These are phyloP conservation scores for Theretra japonica DNA, from an alignment of 2,888 invertebrate genomes.

Conservation along the genomic window DNA sequence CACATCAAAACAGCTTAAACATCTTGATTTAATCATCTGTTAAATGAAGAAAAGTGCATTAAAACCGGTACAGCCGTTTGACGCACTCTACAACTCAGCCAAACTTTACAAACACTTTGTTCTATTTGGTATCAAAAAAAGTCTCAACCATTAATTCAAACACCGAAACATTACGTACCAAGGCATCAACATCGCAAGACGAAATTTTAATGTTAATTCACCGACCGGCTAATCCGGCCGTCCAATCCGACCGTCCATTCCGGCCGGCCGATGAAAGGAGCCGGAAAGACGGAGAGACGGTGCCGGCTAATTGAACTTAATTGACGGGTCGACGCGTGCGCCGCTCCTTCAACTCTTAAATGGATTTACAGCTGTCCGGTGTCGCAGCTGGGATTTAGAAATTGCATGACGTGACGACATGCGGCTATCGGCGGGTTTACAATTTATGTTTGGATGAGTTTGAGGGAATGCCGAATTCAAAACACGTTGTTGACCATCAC, in stretches of 20 bases:
- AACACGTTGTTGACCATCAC: too few species aligned
- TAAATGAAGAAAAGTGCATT: too few species aligned
- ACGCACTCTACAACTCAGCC: too few species aligned
- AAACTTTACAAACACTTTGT: too few species aligned
- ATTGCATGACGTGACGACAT: constrained; percentile 41
- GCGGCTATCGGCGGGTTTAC: background rate
- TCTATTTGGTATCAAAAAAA: background rate
- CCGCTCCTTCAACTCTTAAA: constrained; percentile 56
- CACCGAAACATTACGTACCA: background rate
- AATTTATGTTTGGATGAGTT: background rate
- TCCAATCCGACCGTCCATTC: constrained; percentile 47
- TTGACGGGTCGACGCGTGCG: constrained; percentile 68
- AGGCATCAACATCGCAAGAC: background rate
- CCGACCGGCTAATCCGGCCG: constrained; percentile 43
- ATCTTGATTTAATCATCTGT: too few species aligned
- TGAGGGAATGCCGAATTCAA: too few species aligned
- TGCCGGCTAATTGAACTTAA: constrained; percentile 72
- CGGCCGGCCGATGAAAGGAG: constrained; percentile 67
- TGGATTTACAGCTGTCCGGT: constrained; percentile 71
- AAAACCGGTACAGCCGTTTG: too few species aligned
- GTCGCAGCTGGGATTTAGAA: constrained; percentile 63
- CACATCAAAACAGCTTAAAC: too few species aligned
- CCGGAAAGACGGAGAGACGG: constrained; percentile 44
- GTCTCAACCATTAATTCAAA: background rate
- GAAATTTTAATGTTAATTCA: constrained; percentile 18